phyloP scores from a whole-genome alignment of 2,888 invertebrate species.

The Yponomeuta cagnagella region DNA sequence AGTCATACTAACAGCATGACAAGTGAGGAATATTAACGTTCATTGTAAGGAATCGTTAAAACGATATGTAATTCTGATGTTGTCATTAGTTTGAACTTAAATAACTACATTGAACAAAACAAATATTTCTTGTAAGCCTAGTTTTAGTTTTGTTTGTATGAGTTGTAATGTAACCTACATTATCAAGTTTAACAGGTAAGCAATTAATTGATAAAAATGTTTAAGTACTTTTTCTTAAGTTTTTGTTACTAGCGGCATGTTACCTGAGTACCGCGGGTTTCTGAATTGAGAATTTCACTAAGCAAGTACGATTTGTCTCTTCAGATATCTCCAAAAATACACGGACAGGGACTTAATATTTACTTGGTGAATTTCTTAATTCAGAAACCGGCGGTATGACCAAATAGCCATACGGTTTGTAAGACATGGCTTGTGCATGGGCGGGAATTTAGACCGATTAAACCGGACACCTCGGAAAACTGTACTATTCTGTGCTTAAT shows the following conservation, averaged over 20 bases:
- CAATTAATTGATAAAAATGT: conserved; percentile 14
- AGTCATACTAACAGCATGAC: conserved; percentile 64
- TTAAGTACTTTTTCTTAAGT: background rate
- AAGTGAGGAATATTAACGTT: conserved; percentile 42
- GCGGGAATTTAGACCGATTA: conserved; percentile 46
- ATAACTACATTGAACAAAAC: conserved; percentile 51
- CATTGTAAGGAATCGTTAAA: conserved; percentile 44
- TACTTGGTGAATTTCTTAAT: too few relatives aligned
- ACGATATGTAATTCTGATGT: conserved; percentile 20
- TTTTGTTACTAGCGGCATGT: background rate
- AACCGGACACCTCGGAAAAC: conserved; percentile 65
- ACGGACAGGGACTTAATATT: too few relatives aligned
- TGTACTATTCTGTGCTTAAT: conserved; percentile 75
- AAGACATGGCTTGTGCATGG: conserved; percentile 41
- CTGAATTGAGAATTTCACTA: too few relatives aligned
- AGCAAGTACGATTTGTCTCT: too few relatives aligned
- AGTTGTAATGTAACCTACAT: background rate
- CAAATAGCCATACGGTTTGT: conserved; percentile 22
- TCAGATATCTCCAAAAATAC: too few relatives aligned
- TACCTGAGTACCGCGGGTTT: background rate
- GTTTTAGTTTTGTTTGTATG: conserved; percentile 24
- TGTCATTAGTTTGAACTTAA: conserved; percentile 25
- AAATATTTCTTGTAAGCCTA: conserved; percentile 37
- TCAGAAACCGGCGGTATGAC: conserved; percentile 18
- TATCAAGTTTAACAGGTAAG: conserved; percentile 24